Base-by-base conservation (phyloP, 2,113 vertebrate genomes). In the Redunca redunca region DNA sequence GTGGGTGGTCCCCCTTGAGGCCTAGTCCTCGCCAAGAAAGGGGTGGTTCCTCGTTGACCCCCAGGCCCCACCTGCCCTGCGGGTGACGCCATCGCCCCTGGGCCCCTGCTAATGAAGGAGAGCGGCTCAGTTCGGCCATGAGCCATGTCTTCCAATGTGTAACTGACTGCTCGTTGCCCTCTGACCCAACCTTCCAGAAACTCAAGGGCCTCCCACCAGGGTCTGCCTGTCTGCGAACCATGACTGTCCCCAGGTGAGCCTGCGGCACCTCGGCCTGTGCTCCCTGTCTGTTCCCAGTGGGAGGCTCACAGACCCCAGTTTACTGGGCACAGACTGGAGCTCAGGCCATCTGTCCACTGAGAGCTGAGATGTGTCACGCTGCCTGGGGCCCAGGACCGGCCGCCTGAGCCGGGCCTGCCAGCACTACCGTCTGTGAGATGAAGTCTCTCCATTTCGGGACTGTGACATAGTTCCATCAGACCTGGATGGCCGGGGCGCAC, bases 391-490 rank as follows among this genome's bases (percentile, higher is more conserved):
- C 23, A 3, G 30, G 64, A 25, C 58, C 0, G 2, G 15, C 80
- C 11, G 25, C 15, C 28, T 26, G 74, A 23, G 48, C 50, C 1
- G 0, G 3, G 87, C 77, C 28, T 55, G 87, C 95, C 92, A 94
- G 71, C 33, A 36, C 85, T 95, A 0, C 98, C 86, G 2, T 82
- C 88, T 87, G 97, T 98, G 99, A 99, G 98, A 98, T 98, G 98
- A 98, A n/a, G 98, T 98, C 98, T 99, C 98, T 98, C 95, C 95
- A 98, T 96, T 98, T 98, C 90, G 97, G 88, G 98, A 96, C 67
- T 2, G 92, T 98, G 98, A 98, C 98, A 98, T 30, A 17, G 97
- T 89, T 64, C 52, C 10, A 21, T 97, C 84, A 98, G 97, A 19
- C 62, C 85, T 97, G 82, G 46, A 62, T 3, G 1, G 52, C 95